Evolutionary conservation across 1,140 invertebrate genomes (phyloP).

Genomic region (Chymomyza costata): DNA sequence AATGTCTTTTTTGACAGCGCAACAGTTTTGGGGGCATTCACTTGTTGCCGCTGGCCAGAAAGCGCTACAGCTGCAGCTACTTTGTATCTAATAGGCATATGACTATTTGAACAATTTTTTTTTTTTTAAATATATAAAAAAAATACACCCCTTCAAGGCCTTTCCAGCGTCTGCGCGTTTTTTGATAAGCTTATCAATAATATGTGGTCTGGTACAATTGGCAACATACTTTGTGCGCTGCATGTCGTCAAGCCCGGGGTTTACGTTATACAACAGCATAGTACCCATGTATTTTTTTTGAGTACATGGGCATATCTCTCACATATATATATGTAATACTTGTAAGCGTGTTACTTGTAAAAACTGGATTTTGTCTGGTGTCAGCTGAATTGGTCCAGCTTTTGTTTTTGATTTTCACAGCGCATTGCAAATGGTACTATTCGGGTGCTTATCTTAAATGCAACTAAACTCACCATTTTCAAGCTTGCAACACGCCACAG

Average conservation of each 20-base stretch:
- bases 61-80: no score
- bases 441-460: no score
- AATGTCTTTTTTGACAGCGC: conserved; percentile 12
- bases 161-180: no score
- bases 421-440: conserved; percentile 44
- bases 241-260: conserved; percentile 8
- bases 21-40: no score
- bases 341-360: no score
- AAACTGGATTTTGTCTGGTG: conserved; percentile 57
- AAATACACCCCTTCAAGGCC: no score
- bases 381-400: conserved; percentile 50
- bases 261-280: conserved; percentile 44
- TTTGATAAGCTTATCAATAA: conserved; percentile 33
- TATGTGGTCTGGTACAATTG: neutral
- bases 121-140: no score
- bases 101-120: no score
- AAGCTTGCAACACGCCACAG: conserved; percentile 37
- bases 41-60: no score
- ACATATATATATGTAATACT: no score
- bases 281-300: no score
- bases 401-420: neutral
- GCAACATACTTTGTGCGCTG: neutral
- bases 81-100: no score
- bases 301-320: conserved; percentile 47
- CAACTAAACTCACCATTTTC: conserved; percentile 56